Base-by-base conservation (phyloP, 2,888 invertebrate genomes). In the Clepsis dumicolana region DNA sequence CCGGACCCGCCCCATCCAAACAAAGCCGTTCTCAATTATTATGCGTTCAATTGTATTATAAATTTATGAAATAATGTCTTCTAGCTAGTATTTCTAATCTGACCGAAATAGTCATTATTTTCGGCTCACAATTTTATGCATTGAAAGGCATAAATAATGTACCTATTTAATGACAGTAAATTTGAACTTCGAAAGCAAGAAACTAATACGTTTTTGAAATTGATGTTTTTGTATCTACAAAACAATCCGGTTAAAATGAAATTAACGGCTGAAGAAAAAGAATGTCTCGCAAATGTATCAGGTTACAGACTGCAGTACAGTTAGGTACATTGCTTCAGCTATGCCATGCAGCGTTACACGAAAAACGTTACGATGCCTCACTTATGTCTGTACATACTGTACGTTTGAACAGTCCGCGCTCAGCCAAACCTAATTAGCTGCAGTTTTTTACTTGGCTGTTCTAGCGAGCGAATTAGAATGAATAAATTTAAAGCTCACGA, bases 351-450 rank as follows among this genome's bases (percentile, higher is more conserved):
- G 71, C 71, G 72, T 73, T 74, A 74, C 73, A 76, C 77, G 72
- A 80, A 78, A 75, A 79, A 82, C 73, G 75, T 76, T 78, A 78
- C 25, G 25, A 38, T 41, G 25, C 41, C n/a, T 59, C 24, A 75
- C 71, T 79, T 71, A 71, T 70, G 70, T 67, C 69, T 72, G 59
- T 67, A 68, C 69, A 63, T 65, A 65, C 69, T 72, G 59, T 67
- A 68, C 69, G 65, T 65, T 71, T 75, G 74, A 73, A 41, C 74
- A 72, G 74, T 76, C 70, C 68, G 75, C 78, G 77, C 79, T 78
- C 80, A 77, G 75, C 73, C 73, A 78, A 83, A 82, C 79, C 78
- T 85, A 87, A 87, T 88, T 88, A 85, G 74, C 79, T 80, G 77
- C 77, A 81, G 74, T 84, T 85, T 85, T 85, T 86, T 80, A 73